phyloP scores from a whole-genome alignment of 2,888 invertebrate genomes.

The Apocheima hispidaria region DNA sequence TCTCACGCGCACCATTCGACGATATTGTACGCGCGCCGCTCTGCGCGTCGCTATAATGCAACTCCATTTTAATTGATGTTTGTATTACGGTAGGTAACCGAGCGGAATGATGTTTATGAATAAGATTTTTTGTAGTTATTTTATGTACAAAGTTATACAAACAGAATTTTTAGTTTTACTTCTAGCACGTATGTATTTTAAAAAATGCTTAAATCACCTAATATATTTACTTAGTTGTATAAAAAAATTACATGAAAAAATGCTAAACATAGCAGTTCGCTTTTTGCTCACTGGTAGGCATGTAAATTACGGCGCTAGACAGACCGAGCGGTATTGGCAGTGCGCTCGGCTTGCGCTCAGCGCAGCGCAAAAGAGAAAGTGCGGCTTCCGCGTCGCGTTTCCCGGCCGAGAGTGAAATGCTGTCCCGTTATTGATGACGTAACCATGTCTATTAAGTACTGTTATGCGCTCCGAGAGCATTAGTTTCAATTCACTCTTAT shows the following conservation, averaged over 20 bases:
- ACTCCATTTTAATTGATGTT: conserved; percentile 64
- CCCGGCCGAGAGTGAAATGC: conserved; percentile 84
- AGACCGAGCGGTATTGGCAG: conserved; percentile 18
- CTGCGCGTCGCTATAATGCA: conserved; percentile 66
- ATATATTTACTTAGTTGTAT: too few species aligned
- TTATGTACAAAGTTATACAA: too few species aligned
- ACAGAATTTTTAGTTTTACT: too few species aligned
- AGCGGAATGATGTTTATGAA: conserved; percentile 51
- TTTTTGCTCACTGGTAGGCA: conserved; percentile 11
- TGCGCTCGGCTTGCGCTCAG: conserved; percentile 50
- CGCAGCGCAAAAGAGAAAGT: conserved; percentile 83
- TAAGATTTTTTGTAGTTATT: conserved; percentile 28
- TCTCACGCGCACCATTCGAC: conserved; percentile 71
- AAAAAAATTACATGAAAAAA: too few species aligned
- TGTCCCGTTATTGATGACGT: conserved; percentile 83
- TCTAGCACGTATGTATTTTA: too few species aligned
- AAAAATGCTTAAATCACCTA: too few species aligned
- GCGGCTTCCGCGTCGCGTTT: conserved; percentile 83
- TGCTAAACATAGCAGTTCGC: background rate
- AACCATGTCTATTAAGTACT: conserved; percentile 67
- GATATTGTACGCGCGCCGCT: conserved; percentile 70
- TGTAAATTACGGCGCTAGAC: conserved; percentile 35
- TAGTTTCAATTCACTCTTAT: conserved; percentile 40
- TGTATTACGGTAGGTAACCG: conserved; percentile 56
- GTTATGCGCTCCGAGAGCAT: conserved; percentile 56